phyloP scores from a whole-genome alignment of 2,888 invertebrate genomes.

The Stramonita haemastoma region DNA sequence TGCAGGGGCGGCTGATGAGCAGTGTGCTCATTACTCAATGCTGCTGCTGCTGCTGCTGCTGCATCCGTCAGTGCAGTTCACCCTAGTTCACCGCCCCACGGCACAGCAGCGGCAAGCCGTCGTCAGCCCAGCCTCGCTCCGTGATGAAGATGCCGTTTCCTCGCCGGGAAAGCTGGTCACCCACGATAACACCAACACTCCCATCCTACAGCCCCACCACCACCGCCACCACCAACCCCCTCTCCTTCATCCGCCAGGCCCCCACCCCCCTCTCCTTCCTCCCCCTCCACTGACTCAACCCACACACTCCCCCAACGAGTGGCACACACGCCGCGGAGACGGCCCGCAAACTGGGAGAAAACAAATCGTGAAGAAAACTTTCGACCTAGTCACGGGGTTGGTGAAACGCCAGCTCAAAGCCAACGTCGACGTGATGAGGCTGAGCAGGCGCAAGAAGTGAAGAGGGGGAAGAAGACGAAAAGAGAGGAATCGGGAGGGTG shows the following conservation, averaged over 20 bases:
- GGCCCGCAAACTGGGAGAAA: constrained; percentile 10
- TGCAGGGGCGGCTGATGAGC: too few species aligned
- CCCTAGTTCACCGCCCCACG: background rate
- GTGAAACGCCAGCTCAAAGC: constrained; percentile 11
- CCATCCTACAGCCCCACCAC: background rate
- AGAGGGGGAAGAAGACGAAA: background rate
- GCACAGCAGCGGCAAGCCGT: background rate
- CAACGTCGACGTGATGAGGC: background rate
- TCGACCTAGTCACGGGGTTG: constrained; percentile 12
- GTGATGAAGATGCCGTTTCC: constrained; percentile 29
- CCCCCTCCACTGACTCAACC: too few species aligned
- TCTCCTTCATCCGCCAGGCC: constrained; percentile 6
- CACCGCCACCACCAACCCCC: background rate
- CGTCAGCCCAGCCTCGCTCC: background rate
- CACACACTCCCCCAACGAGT: background rate
- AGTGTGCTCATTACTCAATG: too few species aligned
- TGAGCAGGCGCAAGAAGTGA: background rate
- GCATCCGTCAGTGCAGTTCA: constrained; percentile 26
- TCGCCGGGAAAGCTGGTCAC: constrained; percentile 16
- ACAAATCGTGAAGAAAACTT: constrained; percentile 26
- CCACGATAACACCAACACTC: constrained; percentile 6
- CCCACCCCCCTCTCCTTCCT: background rate
- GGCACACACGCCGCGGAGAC: background rate
- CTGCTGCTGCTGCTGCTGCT: background rate
- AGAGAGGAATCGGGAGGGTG: background rate